A percentile compares a stretch with the other conserved stretches of the same genome.
Conservation (phyloP, 2,797 vertebrate species). For the Tolypeutes matacus region DNA sequence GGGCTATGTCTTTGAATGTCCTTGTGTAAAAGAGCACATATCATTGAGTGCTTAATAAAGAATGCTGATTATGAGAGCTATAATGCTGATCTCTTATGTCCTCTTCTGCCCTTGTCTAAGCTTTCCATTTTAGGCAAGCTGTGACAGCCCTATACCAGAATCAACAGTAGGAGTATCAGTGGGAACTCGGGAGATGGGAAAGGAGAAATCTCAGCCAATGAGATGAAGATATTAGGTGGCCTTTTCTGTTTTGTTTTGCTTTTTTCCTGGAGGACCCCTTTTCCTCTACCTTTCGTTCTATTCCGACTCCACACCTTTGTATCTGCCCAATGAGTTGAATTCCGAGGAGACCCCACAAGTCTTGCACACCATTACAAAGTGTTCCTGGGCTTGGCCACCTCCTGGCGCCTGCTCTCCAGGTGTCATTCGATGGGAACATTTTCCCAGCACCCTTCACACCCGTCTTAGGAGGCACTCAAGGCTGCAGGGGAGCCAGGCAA, state of each 20-base stretch:
- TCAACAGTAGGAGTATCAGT: not conserved
- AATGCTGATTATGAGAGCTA: not conserved
- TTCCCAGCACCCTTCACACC: not conserved
- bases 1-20: not conserved
- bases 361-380: not conserved
- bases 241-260: not conserved
- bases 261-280: not conserved
- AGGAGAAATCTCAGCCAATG: not conserved
- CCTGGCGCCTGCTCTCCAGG: not conserved
- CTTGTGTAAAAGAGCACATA: not conserved
- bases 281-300: not conserved
- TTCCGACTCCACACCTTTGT: not conserved
- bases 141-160: not conserved
- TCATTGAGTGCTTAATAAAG: conserved; percentile 69
- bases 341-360: not conserved
- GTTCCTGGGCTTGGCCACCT: not conserved
- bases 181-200: not conserved
- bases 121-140: not conserved
- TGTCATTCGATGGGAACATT: not conserved
- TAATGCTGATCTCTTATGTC: conserved; percentile 23
- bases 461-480: not conserved
- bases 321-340: not conserved
- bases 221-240: not conserved
- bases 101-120: not conserved
- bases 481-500: not conserved